Evolutionary conservation across 2,888 invertebrate genomes (phyloP), one percentile per base, ranked within the genome.

Genomic region (Neoascia interrupta): DNA sequence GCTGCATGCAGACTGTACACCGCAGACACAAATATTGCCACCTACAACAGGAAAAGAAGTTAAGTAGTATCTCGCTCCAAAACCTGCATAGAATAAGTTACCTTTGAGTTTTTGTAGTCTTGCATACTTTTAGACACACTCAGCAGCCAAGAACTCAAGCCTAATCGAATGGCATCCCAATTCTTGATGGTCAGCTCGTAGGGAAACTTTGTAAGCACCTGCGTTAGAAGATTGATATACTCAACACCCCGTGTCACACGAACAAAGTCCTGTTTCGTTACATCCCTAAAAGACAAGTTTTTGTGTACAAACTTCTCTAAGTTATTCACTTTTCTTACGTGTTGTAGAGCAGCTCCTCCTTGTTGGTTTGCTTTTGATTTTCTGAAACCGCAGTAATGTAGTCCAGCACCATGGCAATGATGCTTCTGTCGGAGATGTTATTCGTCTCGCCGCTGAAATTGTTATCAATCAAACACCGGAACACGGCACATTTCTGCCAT

Each of bases 101-200:
- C 93, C 90, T 92, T 92, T 47, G 91, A 87, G 81, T 90, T 89
- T 39, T 86, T 85, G 85, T 90, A 90, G 72, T 87, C 76, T 13
- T 86, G 66, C 76, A 86, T 81, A 16, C 86, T 89, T 88, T 85
- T 87, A 84, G 82, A 92, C 82, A 82, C 91, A 90, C 85, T 91
- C 85, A 89, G 83, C 37, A 92, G 89, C 92, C 95, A 93, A 11
- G 93, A 92, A 70, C 92, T 92, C 23, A 94, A 87, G 58, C 92
- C 91, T 85, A 96, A 92, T 81, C 93, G 90, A 82, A 92, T 89
- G 85, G 93, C 92, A 89, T 96, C 96, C 95, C 96, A 95, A 82
- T 92, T 91, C 80, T 90, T 85, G 5, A 86, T 84, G 18, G 82
- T 82, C 15, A 88, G 72, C 73, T 87, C 85, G 64, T 84, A 81